Conservation (phyloP, 2,888 invertebrate genomes). For the Urechis unicinctus region DNA sequence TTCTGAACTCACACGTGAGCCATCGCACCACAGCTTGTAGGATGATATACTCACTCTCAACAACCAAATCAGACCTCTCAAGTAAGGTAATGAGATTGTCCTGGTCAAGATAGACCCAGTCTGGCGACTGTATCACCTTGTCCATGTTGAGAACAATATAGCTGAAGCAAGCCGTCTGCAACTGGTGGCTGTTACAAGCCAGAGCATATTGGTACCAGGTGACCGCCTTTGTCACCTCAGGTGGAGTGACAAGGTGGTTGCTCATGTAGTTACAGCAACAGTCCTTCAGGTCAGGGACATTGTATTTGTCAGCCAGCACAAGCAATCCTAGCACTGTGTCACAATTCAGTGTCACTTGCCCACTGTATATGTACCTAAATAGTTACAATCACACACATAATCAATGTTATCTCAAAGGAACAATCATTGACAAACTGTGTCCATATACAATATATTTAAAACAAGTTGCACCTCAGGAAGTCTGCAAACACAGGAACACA, state of each 20-base stretch:
- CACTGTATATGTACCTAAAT: constrained; percentile 82
- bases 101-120: constrained; percentile 72
- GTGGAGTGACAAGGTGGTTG: constrained; percentile 12
- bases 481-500: constrained; percentile 19
- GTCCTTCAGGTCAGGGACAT: constrained; percentile 79
- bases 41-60: constrained; percentile 80
- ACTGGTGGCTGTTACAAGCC: constrained; percentile 12
- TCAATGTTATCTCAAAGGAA: constrained; percentile 8
- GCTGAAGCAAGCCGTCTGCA: constrained; percentile 17
- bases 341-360: constrained; percentile 77
- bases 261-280: constrained; percentile 15
- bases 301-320: constrained; percentile 88
- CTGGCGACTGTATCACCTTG: constrained; percentile 28
- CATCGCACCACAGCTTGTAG: constrained; percentile 53
- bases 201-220: constrained; percentile 50
- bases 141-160: constrained; percentile 21
- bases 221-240: constrained; percentile 16
- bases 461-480: constrained; percentile 15
- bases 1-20: constrained; percentile 6
- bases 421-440: too few species aligned
- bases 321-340: constrained; percentile 79
- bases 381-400: constrained; percentile 74
- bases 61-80: constrained; percentile 76
- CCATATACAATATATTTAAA: too few species aligned
- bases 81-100: constrained; percentile 68